Conservation (phyloP, 2,888 invertebrate species). For the Ophraella communa region DNA sequence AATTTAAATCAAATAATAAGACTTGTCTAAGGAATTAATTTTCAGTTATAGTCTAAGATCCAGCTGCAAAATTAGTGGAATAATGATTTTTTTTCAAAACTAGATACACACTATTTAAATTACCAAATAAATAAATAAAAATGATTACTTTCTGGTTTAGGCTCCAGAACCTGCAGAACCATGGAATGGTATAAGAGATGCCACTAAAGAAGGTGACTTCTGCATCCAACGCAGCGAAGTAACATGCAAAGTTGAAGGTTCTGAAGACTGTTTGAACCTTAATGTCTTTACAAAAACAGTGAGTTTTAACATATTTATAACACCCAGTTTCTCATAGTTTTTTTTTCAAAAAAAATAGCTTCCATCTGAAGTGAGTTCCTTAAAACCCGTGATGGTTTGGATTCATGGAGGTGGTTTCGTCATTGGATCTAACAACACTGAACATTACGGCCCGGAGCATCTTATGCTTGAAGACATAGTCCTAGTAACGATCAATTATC, state of each 20-base stretch:
- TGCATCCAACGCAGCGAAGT: conserved; percentile 32
- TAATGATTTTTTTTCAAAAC: too few species aligned
- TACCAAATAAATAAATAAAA: too few species aligned
- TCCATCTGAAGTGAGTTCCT: background rate
- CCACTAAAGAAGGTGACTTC: conserved; percentile 39
- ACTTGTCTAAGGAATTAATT: too few species aligned
- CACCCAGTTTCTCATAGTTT: too few species aligned
- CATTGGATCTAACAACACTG: conserved; percentile 29
- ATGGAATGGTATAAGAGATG: conserved; percentile 46
- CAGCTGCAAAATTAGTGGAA: too few species aligned
- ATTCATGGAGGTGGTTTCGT: conserved; percentile 41
- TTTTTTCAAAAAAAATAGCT: too few species aligned
- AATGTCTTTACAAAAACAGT: conserved; percentile 36
- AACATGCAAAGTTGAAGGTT: conserved; percentile 31
- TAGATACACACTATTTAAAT: too few species aligned
- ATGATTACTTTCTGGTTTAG: too few species aligned
- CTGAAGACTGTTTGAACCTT: conserved; percentile 40
- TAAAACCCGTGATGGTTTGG: conserved; percentile 41
- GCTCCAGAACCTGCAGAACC: conserved; percentile 43
- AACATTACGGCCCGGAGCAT: conserved; percentile 33
- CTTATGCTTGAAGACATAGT: conserved; percentile 36
- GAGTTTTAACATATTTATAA: conserved; percentile 2
- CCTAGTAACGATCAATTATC: conserved; percentile 37
- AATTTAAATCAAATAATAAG: too few species aligned
- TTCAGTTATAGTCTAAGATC: too few species aligned